Evolutionary conservation across 2,797 vertebrate genomes (phyloP).

Genomic region (Eurystomus glaucurus): DNA sequence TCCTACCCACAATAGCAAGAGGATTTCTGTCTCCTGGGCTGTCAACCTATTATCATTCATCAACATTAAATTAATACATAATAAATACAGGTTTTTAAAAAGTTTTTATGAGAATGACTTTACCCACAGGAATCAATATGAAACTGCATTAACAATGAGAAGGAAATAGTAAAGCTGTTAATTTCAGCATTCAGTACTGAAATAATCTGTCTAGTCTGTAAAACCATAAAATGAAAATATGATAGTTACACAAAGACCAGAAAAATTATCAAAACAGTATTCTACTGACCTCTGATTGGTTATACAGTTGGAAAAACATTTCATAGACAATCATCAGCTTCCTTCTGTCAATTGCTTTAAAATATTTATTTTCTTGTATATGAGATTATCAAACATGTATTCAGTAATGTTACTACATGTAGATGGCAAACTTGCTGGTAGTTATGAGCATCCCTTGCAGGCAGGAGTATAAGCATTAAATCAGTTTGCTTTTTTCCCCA

Average conservation of each 20-base stretch:
- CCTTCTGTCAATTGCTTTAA: background rate
- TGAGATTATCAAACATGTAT: background rate
- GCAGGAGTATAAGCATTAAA: background rate
- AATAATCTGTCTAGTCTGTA: background rate
- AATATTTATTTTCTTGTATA: background rate
- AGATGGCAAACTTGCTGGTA: background rate
- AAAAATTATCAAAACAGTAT: background rate
- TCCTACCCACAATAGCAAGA: background rate
- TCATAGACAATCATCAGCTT: background rate
- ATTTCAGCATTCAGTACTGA: background rate
- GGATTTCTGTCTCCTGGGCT: background rate
- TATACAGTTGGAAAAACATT: background rate
- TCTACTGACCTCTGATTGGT: background rate
- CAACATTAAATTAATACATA: slow-evolving; percentile 20
- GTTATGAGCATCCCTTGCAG: background rate
- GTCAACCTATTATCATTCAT: background rate
- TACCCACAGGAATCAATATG: background rate
- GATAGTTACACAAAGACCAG: background rate
- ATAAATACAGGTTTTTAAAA: background rate
- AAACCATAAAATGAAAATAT: background rate
- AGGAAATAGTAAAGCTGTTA: slow-evolving; percentile 4
- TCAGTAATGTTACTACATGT: background rate
- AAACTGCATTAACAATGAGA: slow-evolving; percentile 23
- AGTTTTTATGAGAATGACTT: background rate
- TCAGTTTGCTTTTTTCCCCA: background rate